Evolutionary conservation across 2,797 vertebrate genomes (phyloP), one percentile per base, ranked within the genome.

Genomic region (Fundulus diaphanus): DNA sequence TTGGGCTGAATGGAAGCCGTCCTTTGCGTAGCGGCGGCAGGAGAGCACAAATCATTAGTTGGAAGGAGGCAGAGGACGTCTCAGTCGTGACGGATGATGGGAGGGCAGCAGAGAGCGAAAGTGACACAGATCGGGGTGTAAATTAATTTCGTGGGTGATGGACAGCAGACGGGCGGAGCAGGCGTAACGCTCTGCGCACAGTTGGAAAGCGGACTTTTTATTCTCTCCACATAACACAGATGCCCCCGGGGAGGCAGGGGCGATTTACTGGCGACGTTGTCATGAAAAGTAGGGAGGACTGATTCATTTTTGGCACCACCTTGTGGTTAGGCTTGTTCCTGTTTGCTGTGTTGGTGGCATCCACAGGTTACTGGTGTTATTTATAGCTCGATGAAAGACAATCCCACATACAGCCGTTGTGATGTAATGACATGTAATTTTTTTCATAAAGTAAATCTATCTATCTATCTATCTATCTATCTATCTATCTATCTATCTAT

Each of bases 271-370:
- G 66, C 68, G 49, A 54, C 63, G 20, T 61, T 40, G 57, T 56
- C 70, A 65, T 44, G n/a, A 46, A 12, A 29, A 15, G 48, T 16
- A 12, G n/a, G 42, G 29, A 35, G n/a, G 54, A 27, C 29, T 49
- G 40, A 42, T 57, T 27, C 18, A 49, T 40, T 76, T 90, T 73
- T 90, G 80, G 91, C 91, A 61, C 92, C 92, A 88, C 86, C 92
- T 82, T 89, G 92, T 89, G 92, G 92, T 59, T 79, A 29, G 63
- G 1, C 61, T 71, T 37, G 35, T 48, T 63, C 33, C 16, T 74
- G 67, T 79, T 81, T 67, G 54, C 59, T 81, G 63, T 48, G 44
- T 68, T 73, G 33, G 40, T 74, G 42, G 70, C 74, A 82, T 71
- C 79, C 65, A 83, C 77, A 80, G 84, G 74, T 82, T 51, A 42